Evolutionary conservation across 2,113 vertebrate genomes (phyloP).

Genomic region (Corydoras sp.): DNA sequence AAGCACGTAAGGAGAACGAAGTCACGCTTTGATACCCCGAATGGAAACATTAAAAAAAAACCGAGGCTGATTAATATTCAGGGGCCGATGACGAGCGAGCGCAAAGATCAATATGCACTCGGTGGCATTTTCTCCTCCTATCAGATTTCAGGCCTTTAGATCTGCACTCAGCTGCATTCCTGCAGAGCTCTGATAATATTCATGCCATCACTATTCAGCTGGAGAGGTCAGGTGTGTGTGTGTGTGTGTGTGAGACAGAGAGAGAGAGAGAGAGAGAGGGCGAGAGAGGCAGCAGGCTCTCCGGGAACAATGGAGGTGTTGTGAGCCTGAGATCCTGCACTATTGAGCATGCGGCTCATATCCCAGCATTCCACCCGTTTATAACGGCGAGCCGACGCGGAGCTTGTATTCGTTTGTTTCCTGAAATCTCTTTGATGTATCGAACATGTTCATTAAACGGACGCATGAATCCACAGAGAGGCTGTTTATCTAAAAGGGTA

Average conservation of each 20-base stretch:
- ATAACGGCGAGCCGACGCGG: too few relatives aligned
- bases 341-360: conserved; percentile 1
- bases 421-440: too few relatives aligned
- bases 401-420: too few relatives aligned
- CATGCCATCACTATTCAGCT: conserved; percentile 2
- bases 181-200: conserved; percentile 13
- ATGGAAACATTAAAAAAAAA: too few relatives aligned
- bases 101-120: not conserved
- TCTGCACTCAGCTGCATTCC: not conserved
- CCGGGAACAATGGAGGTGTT: conserved; percentile 3
- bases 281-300: not conserved
- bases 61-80: not conserved
- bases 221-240: conserved; percentile 8
- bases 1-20: too few relatives aligned
- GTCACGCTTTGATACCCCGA: too few relatives aligned
- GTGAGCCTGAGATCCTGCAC: conserved; percentile 7
- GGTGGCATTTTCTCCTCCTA: not conserved
- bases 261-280: too few relatives aligned
- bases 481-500: too few relatives aligned
- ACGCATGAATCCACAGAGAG: too few relatives aligned
- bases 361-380: not conserved
- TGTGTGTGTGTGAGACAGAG: too few relatives aligned
- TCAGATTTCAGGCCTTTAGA: not conserved
- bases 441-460: too few relatives aligned
- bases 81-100: not conserved